Percentiles rank a stretch among this genome's conserved stretches.
Evolutionary conservation across 2,888 invertebrate genomes (phyloP).

Genomic region (Drosophila meridionalis): DNA sequence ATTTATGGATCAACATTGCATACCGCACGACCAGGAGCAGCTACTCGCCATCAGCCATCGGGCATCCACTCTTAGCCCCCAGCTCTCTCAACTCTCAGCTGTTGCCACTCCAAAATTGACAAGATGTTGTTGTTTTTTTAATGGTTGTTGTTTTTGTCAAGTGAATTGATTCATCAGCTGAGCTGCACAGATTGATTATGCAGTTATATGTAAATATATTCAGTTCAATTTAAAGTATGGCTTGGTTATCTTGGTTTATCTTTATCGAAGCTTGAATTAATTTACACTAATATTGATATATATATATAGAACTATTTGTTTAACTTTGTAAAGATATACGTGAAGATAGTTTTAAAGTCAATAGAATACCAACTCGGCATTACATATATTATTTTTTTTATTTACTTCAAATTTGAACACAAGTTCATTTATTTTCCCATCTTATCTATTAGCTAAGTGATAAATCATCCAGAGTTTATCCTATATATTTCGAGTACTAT

Average conservation of each 20-base stretch:
- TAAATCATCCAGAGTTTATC: too few relatives aligned
- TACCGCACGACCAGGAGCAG: slow-evolving; percentile 54
- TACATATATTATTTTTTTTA: too few relatives aligned
- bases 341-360: too few relatives aligned
- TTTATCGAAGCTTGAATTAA: neutral
- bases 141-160: slow-evolving; percentile 12
- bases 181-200: neutral
- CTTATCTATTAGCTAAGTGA: too few relatives aligned
- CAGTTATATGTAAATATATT: neutral
- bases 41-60: neutral
- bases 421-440: too few relatives aligned
- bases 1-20: slow-evolving; percentile 74
- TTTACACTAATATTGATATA: neutral
- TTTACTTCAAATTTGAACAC: too few relatives aligned
- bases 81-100: slow-evolving; percentile 53
- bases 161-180: slow-evolving; percentile 26
- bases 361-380: too few relatives aligned
- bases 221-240: neutral
- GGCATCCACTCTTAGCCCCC: slow-evolving; percentile 43
- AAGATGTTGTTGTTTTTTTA: slow-evolving; percentile 42
- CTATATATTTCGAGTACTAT: too few relatives aligned
- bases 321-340: too few relatives aligned
- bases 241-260: neutral
- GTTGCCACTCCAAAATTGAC: slow-evolving; percentile 65
- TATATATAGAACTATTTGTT: too few relatives aligned